phyloP scores from a whole-genome alignment of 2,797 vertebrate species.

The Mus spretus region DNA sequence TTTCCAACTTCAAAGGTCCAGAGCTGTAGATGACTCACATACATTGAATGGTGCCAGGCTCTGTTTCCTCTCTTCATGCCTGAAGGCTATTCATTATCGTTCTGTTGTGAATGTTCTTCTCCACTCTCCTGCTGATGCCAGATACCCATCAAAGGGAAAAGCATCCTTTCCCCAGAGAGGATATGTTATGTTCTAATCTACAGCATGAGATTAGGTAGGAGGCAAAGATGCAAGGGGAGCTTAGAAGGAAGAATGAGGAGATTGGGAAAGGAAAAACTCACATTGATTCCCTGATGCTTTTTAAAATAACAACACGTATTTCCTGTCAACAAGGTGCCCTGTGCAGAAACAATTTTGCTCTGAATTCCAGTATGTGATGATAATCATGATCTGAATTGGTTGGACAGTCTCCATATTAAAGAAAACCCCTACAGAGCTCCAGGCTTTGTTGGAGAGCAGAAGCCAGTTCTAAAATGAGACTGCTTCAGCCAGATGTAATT shows the following conservation, averaged over 20 bases:
- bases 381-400: conserved; percentile 60
- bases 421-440: conserved; percentile 44
- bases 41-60: conserved; percentile 84
- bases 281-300: conserved; percentile 68
- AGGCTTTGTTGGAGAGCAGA: conserved; percentile 47
- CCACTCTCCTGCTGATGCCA: conserved; percentile 83
- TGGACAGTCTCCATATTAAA: conserved; percentile 41
- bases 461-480: conserved; percentile 10
- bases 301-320: conserved; percentile 14
- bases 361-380: not conserved
- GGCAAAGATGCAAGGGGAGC: not conserved
- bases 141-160: conserved; percentile 89
- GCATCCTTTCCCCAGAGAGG: conserved; percentile 77
- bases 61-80: conserved; percentile 70
- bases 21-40: conserved; percentile 80
- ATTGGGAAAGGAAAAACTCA: not conserved
- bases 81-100: conserved; percentile 88
- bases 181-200: conserved; percentile 83
- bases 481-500: not conserved
- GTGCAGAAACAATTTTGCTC: conserved; percentile 72
- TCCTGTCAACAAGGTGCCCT: conserved; percentile 52
- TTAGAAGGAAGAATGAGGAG: not conserved
- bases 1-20: conserved; percentile 86
- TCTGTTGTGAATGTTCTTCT: conserved; percentile 83
- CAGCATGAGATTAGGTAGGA: not conserved